Conservation (phyloP, 2,113 vertebrate genomes). For the Nestor notabilis region DNA sequence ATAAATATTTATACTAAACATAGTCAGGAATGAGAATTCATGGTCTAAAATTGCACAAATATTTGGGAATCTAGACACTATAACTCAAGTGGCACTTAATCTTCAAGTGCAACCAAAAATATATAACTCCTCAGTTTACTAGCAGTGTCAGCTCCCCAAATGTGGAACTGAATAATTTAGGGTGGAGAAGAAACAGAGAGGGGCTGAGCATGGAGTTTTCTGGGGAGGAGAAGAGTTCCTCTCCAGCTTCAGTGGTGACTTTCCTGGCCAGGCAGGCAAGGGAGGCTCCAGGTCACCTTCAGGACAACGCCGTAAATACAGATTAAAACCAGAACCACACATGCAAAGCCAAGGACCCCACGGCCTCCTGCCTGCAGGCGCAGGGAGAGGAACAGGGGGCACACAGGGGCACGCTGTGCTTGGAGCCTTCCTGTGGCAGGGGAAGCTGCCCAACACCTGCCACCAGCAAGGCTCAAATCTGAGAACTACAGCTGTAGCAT, state of each 20-base stretch:
- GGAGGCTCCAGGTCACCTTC: neutral
- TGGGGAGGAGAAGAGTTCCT: neutral
- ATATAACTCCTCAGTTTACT: neutral
- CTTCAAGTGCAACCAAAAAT: conserved; percentile 40
- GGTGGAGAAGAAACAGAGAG: neutral
- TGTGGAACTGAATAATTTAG: conserved; percentile 1
- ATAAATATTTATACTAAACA: conserved; percentile 68
- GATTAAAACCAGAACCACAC: neutral
- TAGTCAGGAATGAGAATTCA: conserved; percentile 49
- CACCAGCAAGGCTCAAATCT: conserved; percentile 69
- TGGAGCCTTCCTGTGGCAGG: neutral
- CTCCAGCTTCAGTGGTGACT: neutral
- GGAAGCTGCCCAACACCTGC: conserved; percentile 58
- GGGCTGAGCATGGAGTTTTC: neutral
- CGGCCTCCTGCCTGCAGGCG: neutral
- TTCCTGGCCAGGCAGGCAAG: neutral
- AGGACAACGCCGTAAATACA: neutral
- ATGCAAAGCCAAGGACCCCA: accelerated
- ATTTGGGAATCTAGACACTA: conserved; percentile 48
- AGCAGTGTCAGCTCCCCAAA: conserved; percentile 20
- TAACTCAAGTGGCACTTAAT: conserved; percentile 61
- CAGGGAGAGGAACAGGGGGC: neutral
- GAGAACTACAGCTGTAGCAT: conserved; percentile 82
- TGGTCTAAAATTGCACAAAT: conserved; percentile 55
- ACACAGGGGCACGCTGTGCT: accelerated